Conservation (phyloP, 2,113 vertebrate species). For the Nibea coibor region DNA sequence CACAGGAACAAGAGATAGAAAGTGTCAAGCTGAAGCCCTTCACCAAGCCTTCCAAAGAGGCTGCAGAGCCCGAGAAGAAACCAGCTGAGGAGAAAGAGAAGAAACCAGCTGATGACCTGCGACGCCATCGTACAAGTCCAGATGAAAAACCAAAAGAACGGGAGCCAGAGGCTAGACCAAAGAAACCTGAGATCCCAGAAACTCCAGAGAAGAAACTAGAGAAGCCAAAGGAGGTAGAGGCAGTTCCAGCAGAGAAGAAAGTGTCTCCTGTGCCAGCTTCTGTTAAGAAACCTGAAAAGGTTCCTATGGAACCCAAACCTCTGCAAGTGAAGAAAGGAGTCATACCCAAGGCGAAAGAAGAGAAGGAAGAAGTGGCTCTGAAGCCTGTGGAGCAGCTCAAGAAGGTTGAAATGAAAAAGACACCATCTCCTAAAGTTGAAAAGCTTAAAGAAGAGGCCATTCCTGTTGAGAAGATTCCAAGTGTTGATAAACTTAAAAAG, state of each 20-base stretch:
- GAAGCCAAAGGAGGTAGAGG: slow-evolving; percentile 55
- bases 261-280: slow-evolving; percentile 27
- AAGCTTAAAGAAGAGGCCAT: slow-evolving; percentile 76
- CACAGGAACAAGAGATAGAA: slow-evolving; percentile 73
- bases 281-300: slow-evolving; percentile 65
- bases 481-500: slow-evolving; percentile 81
- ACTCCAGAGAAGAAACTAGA: slow-evolving; percentile 80
- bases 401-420: slow-evolving; percentile 78
- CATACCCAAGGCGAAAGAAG: slow-evolving; percentile 70
- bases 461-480: slow-evolving; percentile 67
- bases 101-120: slow-evolving; percentile 59
- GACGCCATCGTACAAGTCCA: slow-evolving; percentile 39
- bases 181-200: slow-evolving; percentile 72
- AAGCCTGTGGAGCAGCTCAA: slow-evolving; percentile 78
- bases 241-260: slow-evolving; percentile 58
- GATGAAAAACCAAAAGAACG: slow-evolving; percentile 67
- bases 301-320: slow-evolving; percentile 73
- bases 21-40: slow-evolving; percentile 80
- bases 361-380: slow-evolving; percentile 72
- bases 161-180: slow-evolving; percentile 35
- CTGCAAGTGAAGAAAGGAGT: slow-evolving; percentile 73
- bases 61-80: slow-evolving; percentile 72
- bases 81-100: slow-evolving; percentile 79
- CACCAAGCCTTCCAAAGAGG: slow-evolving; percentile 81
- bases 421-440: slow-evolving; percentile 80